Evolutionary conservation across 1,140 invertebrate species (phyloP).

Genomic region (Drosophila rufa): DNA sequence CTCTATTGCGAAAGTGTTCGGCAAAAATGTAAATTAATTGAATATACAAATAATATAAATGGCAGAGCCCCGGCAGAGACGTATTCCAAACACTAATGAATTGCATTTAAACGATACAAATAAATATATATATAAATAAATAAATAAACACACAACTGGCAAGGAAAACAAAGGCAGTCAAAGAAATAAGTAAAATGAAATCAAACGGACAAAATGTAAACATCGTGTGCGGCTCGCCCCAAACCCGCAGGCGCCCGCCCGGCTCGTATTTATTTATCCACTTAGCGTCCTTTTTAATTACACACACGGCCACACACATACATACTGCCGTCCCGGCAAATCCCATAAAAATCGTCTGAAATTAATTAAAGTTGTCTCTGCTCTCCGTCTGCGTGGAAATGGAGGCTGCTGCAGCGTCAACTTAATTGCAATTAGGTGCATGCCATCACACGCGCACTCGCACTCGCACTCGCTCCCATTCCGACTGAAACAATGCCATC

Average conservation of each 20-base stretch:
- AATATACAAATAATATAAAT: conserved; percentile 54
- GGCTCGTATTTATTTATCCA: conserved; percentile 71
- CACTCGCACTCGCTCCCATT: background rate
- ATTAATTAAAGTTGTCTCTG: conserved; percentile 54
- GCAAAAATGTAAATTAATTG: conserved; percentile 75
- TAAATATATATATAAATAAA: conserved; percentile 32
- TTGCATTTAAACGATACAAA: conserved; percentile 73
- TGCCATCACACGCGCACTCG: conserved; percentile 9
- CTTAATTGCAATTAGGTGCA: conserved; percentile 73
- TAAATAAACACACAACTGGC: conserved; percentile 38
- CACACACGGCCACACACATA: conserved; percentile 17
- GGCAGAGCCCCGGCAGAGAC: conserved; percentile 41
- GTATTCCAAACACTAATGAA: conserved; percentile 76
- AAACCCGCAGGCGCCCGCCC: conserved; percentile 24
- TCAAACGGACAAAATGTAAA: conserved; percentile 48
- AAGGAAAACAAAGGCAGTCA: conserved; percentile 40
- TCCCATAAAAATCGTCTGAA: conserved; percentile 45
- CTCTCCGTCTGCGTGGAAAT: conserved; percentile 28
- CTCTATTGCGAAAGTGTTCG: conserved; percentile 64
- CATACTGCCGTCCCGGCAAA: conserved; percentile 13
- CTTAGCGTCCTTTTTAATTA: conserved; percentile 67
- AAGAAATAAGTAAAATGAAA: conserved; percentile 51
- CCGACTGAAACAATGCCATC: conserved; percentile 48
- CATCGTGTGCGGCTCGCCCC: conserved; percentile 20
- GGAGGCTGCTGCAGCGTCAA: conserved; percentile 35